Evolutionary conservation across 2,888 invertebrate genomes (phyloP), one percentile per base, ranked within the genome.

Genomic region (Cristatella mucedo): DNA sequence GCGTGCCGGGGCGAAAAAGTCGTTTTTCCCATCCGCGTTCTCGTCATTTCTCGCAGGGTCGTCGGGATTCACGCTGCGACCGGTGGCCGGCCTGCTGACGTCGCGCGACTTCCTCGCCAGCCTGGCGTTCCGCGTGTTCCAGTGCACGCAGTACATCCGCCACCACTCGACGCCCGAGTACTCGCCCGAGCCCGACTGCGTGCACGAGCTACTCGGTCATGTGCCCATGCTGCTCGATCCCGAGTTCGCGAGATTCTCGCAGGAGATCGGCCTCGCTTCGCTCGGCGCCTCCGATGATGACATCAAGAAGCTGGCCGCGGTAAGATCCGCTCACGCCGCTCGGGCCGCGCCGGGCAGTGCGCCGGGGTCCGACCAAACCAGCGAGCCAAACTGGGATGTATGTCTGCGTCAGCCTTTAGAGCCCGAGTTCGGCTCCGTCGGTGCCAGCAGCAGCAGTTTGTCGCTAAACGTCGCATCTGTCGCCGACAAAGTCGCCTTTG

Each of bases 141-240:
- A 99, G 70, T 95, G 95, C 66, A 99, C 97, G 30, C 97, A 99
- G 71, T 99, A 99, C 68, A 85, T 97, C 49, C 79, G 97, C 43
- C 97, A 99, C 68, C 77, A 81, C 54, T 91, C 91, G 64, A 84
- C 85, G 48, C 97, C 97, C 1, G 86, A 86, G 71, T 95, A 99
- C 74, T 95, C 97, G 24, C 97, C 97, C 31, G 97, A 99, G 73
- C 97, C 97, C 89, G 64, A 64, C 45, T 63, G 63, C 44, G 50
- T 63, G 7, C 95, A 97, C 59, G 95, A 95, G 65, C 72, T 97
- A 6, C 68, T 97, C 20, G 95, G 95, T 0, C 95, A 97, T 63
- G 89, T 81, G 5, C 95, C 95, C 0, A 74, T 97, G 40, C 82
- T 97, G 55, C 89, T 91, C 0, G 89, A 95, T 67, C 86, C 87